Evolutionary conservation across 2,113 vertebrate species (phyloP), one percentile per base, ranked within the genome.

Genomic region (Chloebia gouldiae): DNA sequence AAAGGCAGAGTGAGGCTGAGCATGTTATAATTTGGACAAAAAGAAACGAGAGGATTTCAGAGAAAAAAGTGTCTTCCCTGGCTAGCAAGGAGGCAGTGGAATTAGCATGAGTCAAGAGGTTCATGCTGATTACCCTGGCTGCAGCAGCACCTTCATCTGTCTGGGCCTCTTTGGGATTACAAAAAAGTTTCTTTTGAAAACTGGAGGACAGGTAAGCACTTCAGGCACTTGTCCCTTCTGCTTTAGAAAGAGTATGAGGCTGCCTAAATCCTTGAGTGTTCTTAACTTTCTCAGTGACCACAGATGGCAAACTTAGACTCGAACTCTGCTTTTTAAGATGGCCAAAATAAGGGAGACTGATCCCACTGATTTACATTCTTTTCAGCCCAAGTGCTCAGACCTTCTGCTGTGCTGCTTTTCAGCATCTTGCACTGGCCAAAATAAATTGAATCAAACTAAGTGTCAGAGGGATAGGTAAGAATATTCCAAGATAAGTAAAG

Each of bases 401-500:
- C 28, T 79, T 76, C 42, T 61, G 54, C 44, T 45, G 59, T 65
- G 16, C 49, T 87, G 30, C 23, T 94, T 79, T 61, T 49, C 47
- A 47, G n/a, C 23, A 27, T 89, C 78, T 70, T 88, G 20, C 33
- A 30, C 37, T 85, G 64, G 33, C 60, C 59, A 73, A 84, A 93
- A 57, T 60, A 70, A 91, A 51, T 68, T 15, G 27, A 50, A 66
- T 76, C 28, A 30, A 66, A 39, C 10, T 30, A 72, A 87, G 44
- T 65, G 45, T 42, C 50, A 72, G 23, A 72, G 39, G 59, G n/a
- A 54, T 61, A 66, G 50, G 66, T 73, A 91, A 85, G 30, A 27
- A n/a, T 85, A 76, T 91, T 89, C 59, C 68, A 77, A 64, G 39
- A 56, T 59, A 82, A 95, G 80, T 39, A 53, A 66, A 69, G 6